Evolutionary conservation across 2,888 invertebrate species (phyloP).

Genomic region (Laothoe populi): DNA sequence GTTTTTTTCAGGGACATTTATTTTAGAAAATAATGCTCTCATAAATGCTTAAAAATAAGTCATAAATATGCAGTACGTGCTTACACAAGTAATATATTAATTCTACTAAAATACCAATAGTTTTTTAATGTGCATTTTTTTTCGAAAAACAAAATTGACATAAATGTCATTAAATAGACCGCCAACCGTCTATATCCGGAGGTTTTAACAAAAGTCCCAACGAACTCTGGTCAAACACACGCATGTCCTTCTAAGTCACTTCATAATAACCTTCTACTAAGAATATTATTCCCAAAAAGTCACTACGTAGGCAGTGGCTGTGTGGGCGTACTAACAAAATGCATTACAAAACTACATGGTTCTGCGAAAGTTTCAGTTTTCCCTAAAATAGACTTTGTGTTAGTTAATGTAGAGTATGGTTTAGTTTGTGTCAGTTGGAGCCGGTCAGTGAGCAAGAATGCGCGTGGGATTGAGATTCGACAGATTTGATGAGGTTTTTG

Average conservation of each 20-base stretch:
- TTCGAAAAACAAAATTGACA: too few relatives aligned
- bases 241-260: conserved; percentile 13
- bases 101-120: too few relatives aligned
- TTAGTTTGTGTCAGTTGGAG: neutral
- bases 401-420: neutral
- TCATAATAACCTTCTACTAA: conserved; percentile 9
- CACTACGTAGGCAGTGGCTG: conserved; percentile 17
- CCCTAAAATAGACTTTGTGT: neutral
- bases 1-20: too few relatives aligned
- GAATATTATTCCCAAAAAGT: conserved; percentile 9
- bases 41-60: too few relatives aligned
- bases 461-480: conserved; percentile 12
- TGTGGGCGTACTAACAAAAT: conserved; percentile 22
- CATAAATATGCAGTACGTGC: too few relatives aligned
- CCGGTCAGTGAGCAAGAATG: conserved; percentile 16
- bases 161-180: too few relatives aligned
- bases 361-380: conserved; percentile 12
- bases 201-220: neutral
- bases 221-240: neutral
- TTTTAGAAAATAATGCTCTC: too few relatives aligned
- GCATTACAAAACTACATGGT: conserved; percentile 21
- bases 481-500: conserved; percentile 15
- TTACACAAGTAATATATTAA: too few relatives aligned
- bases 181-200: too few relatives aligned
- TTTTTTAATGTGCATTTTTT: too few relatives aligned